These are phyloP conservation scores for Pogonognathellus flavescens DNA, from an alignment of 1,140 invertebrate species.

Conservation along the genomic window DNA sequence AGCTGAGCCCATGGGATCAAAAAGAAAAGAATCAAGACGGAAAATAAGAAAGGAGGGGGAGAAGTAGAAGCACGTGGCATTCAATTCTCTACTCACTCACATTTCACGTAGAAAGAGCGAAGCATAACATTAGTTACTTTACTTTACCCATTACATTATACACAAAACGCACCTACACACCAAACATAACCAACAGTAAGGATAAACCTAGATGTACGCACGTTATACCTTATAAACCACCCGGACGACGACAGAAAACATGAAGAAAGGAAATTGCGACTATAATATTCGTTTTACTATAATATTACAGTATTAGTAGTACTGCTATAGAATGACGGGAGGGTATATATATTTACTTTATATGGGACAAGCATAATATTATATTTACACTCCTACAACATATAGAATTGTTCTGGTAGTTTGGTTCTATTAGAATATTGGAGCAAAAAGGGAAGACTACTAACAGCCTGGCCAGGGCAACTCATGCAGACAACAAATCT, in stretches of 20 bases:
- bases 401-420: too few relatives aligned
- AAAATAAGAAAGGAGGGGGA: slow-evolving; percentile 40
- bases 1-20: slow-evolving; percentile 45
- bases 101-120: slow-evolving; percentile 19
- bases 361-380: background rate
- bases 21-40: slow-evolving; percentile 46
- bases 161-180: background rate
- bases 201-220: too few relatives aligned
- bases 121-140: slow-evolving; percentile 44
- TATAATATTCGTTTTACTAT: background rate
- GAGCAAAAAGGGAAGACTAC: background rate
- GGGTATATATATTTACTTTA: background rate
- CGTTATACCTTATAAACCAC: too few relatives aligned
- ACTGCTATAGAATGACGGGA: background rate
- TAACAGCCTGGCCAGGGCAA: background rate
- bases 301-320: background rate
- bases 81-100: slow-evolving; percentile 40
- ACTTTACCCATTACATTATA: slow-evolving; percentile 6
- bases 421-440: background rate
- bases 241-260: background rate
- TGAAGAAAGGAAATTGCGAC: slow-evolving; percentile 14
- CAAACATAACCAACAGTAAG: background rate
- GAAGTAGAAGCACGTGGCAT: slow-evolving; percentile 42
- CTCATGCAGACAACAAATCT: slow-evolving; percentile 30
- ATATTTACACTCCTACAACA: background rate